Conservation (phyloP, 64 coral and sea anemone species). For the Dendronephthya gigantea region DNA sequence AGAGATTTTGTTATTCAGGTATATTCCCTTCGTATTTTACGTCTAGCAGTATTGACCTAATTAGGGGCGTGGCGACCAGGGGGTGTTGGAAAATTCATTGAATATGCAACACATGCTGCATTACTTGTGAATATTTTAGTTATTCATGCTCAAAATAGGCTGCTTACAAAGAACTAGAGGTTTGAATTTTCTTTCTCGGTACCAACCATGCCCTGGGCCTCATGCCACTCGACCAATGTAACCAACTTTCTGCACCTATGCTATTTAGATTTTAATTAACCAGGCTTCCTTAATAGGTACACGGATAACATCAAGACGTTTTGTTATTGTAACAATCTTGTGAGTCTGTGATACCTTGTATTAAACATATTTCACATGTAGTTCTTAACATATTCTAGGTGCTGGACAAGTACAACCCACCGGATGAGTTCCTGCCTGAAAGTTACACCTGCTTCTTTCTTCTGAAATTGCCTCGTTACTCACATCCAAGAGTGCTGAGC, state of each 20-base stretch:
- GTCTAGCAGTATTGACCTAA: no score
- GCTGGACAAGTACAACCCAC: slow-evolving; percentile 92
- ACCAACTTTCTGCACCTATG: no score
- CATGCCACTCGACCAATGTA: no score
- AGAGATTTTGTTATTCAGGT: slow-evolving; percentile 99
- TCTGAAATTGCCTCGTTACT: slow-evolving; percentile 89
- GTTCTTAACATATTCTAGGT: slow-evolving; percentile 40
- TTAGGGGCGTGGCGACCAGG: no score
- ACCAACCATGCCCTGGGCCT: no score
- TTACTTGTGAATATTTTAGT: no score
- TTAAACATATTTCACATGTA: not conserved
- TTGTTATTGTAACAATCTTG: not conserved
- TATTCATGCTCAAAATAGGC: not conserved
- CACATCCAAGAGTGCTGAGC: slow-evolving; percentile 81
- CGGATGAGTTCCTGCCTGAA: slow-evolving; percentile 87
- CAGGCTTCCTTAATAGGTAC: not conserved
- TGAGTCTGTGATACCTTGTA: no score
- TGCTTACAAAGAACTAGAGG: not conserved
- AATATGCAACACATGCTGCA: no score
- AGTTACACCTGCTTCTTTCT: slow-evolving; percentile 98
- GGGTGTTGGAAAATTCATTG: no score
- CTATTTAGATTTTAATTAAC: no score
- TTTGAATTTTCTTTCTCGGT: no score
- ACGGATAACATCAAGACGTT: not conserved
- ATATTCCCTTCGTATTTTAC: not conserved